Evolutionary conservation across 2,888 invertebrate species (phyloP).

Genomic region (Glomeris marginata): DNA sequence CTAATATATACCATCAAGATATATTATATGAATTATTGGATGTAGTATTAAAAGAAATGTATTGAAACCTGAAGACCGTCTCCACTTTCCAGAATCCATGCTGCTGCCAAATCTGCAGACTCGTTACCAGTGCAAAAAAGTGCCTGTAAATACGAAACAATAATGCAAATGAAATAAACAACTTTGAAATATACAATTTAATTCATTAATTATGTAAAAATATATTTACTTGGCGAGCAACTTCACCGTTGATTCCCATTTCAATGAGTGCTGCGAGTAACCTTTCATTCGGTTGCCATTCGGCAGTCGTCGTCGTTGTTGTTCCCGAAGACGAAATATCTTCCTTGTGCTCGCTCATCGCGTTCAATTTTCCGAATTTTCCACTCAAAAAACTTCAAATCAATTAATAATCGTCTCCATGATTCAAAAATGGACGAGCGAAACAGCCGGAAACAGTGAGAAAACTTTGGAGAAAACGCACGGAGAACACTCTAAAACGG

Average conservation of each 20-base stretch:
- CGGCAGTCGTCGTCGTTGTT: not conserved
- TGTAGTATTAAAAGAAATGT: too few relatives aligned
- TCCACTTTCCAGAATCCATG: slow-evolving; percentile 36
- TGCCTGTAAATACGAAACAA: slow-evolving; percentile 28
- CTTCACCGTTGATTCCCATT: slow-evolving; percentile 34
- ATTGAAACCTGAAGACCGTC: not conserved
- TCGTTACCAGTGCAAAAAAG: slow-evolving; percentile 40
- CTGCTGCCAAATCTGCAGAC: slow-evolving; percentile 38
- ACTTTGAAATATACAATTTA: not conserved
- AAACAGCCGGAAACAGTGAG: too few relatives aligned
- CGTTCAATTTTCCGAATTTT: too few relatives aligned
- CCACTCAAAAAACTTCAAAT: too few relatives aligned
- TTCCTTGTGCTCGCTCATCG: too few relatives aligned
- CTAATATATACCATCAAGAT: too few relatives aligned
- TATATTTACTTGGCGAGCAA: slow-evolving; percentile 30
- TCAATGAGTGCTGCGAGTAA: slow-evolving; percentile 28
- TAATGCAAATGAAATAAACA: slow-evolving; percentile 5
- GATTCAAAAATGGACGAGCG: too few relatives aligned
- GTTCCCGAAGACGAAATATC: too few relatives aligned
- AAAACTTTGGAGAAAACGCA: too few relatives aligned
- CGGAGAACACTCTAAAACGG: too few relatives aligned
- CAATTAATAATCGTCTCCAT: too few relatives aligned
- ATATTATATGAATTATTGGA: too few relatives aligned
- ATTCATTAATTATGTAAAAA: not conserved
- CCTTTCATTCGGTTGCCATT: slow-evolving; percentile 31